Base-by-base conservation (phyloP, 2,113 vertebrate genomes). In the Chionodraco myersi region DNA sequence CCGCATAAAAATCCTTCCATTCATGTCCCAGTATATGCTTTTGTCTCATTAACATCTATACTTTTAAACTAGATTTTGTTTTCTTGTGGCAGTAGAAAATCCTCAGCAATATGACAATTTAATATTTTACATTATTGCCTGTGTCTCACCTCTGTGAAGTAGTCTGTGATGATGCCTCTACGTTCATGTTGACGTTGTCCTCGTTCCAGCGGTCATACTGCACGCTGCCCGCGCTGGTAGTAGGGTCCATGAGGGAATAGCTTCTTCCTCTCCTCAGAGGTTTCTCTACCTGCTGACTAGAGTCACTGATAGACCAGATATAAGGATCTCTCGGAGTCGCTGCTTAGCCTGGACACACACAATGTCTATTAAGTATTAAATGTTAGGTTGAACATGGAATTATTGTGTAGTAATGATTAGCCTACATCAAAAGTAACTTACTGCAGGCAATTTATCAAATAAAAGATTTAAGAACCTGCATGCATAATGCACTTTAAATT, bases 121-220 rank as follows among this genome's bases (percentile, higher is more conserved):
- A 4, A 34, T 12, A 9, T 10, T 56, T 51, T 21, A 45, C 49
- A 2, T 72, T 72, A 52, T 12, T 2, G 5, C 52, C 2, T 44
- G 10, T 12, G 59, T 77, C 92, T 94, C 81, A 96, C 96, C 94
- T 92, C 61, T 18, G 85, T n/a, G 48, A 3, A n/a, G 89, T 45
- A 0, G 94, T 74, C 61, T 91, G 85, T 2, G 91, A 57, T 21
- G 82, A 57, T 21, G 80, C 73, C 10, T 91, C 83, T 3, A 80
- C 76, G 0, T 89, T 88, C 80, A 96, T 60, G 54, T 94, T 95
- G 82, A 96, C 92, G 76, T 95, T 95, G 2, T 96, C 92, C 30
- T 94, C 91, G 0, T 94, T 95, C 96, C 96, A 96, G 70, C 94
- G 90, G 63, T 94, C 92, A 77, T 96, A 96, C 23, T 95, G 94